phyloP scores from a whole-genome alignment of 64 coral and sea anemone genomes.

The Montipora capricornis region DNA sequence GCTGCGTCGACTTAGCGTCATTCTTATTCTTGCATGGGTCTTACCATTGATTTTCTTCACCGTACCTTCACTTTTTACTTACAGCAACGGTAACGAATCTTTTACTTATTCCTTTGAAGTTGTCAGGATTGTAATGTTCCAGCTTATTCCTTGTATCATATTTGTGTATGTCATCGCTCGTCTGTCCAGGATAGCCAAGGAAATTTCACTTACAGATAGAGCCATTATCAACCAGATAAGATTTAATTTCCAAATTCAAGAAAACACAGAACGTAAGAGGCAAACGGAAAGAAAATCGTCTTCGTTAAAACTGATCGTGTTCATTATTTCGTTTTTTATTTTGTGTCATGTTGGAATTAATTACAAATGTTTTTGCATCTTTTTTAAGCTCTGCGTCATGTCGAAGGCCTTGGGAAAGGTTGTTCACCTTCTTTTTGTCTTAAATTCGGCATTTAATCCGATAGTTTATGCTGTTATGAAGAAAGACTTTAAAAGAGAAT shows the following conservation, averaged over 20 bases:
- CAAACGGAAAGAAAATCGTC: not conserved
- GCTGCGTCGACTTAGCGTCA: not conserved
- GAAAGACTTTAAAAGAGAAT: conserved; percentile 17
- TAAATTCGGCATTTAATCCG: conserved; percentile 26
- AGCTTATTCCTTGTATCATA: not conserved
- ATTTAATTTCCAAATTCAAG: not conserved
- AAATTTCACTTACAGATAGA: not conserved
- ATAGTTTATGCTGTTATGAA: conserved; percentile 25
- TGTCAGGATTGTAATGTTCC: not conserved
- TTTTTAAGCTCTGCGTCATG: not conserved
- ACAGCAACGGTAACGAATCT: not conserved
- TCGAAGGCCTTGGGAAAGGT: not conserved
- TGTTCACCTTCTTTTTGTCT: conserved; percentile 11
- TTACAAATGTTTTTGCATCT: conserved; percentile 15
- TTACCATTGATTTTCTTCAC: conserved; percentile 1
- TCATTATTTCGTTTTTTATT: conserved; percentile 23
- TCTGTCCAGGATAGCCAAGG: not conserved
- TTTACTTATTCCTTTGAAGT: conserved; percentile 1
- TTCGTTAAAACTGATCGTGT: conserved; percentile 5
- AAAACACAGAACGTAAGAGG: not conserved
- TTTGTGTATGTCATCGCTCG: conserved; percentile 3
- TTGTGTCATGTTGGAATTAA: conserved; percentile 24
- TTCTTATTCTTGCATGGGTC: not conserved
- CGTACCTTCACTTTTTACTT: not conserved
- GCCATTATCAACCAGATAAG: not conserved